Evolutionary conservation across 2,113 vertebrate species (phyloP).

Genomic region (Danionella cerebrum): DNA sequence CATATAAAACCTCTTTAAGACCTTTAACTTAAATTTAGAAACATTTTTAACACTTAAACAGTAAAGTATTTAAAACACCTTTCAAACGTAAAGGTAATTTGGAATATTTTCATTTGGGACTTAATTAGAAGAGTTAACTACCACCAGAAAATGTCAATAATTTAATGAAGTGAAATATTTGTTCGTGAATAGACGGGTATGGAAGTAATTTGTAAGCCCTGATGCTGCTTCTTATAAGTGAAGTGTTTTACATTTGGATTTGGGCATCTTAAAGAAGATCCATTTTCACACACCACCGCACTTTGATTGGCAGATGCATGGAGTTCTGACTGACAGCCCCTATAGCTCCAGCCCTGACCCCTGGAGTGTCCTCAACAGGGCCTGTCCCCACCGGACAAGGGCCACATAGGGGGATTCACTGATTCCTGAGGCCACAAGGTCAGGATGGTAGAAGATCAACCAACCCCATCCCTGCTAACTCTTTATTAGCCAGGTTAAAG

Average conservation of each 20-base stretch:
- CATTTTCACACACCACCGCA: neutral
- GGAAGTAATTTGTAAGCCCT: conserved; percentile 19
- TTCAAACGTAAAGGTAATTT: no score
- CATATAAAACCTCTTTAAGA: no score
- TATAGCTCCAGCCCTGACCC: conserved; percentile 50
- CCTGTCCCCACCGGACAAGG: conserved; percentile 44
- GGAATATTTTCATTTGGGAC: no score
- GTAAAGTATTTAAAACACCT: no score
- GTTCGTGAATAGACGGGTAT: no score
- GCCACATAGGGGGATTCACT: conserved; percentile 39
- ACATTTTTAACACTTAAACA: no score
- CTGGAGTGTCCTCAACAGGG: conserved; percentile 45
- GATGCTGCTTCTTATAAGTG: neutral
- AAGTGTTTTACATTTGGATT: conserved; percentile 25
- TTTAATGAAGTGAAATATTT: no score
- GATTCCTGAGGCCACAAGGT: conserved; percentile 24
- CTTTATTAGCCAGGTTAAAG: conserved; percentile 50
- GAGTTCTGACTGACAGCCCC: conserved; percentile 54
- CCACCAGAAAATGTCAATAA: no score
- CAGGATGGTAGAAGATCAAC: conserved; percentile 36
- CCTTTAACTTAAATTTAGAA: no score
- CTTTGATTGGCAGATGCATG: conserved; percentile 59
- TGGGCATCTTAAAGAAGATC: neutral
- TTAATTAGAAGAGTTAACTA: no score
- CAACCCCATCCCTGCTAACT: conserved; percentile 39